A percentile compares a stretch with the other conserved stretches of the same genome.
These are phyloP conservation scores for Sandelia bainsii DNA, from an alignment of 2,797 vertebrate species.

Conservation along the genomic window DNA sequence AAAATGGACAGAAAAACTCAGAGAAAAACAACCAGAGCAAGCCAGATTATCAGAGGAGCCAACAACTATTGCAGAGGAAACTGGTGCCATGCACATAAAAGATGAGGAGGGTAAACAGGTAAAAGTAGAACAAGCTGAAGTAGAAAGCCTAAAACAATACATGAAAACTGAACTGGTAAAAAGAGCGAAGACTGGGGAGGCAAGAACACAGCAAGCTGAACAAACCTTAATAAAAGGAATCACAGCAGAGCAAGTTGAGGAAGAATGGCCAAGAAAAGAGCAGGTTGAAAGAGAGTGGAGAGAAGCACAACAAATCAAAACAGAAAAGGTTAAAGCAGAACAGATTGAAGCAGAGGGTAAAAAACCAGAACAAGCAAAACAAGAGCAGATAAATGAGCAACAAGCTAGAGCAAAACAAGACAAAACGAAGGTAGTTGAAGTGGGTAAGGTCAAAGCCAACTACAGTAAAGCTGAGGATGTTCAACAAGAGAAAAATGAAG, in stretches of 20 bases:
- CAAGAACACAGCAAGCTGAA: constrained; percentile 46
- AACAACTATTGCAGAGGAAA: constrained; percentile 46
- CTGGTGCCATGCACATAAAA: constrained; percentile 31
- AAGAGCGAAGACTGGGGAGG: constrained; percentile 18
- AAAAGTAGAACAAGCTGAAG: constrained; percentile 50
- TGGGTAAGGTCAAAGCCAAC: constrained; percentile 35
- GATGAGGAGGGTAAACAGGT: constrained; percentile 44
- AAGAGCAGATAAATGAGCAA: constrained; percentile 26
- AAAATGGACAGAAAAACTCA: constrained; percentile 19
- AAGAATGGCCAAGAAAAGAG: constrained; percentile 27
- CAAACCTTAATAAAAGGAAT: constrained; percentile 26
- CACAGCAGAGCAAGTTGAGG: constrained; percentile 46
- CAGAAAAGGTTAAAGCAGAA: constrained; percentile 41
- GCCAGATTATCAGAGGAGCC: constrained; percentile 37
- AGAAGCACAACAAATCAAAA: constrained; percentile 30
- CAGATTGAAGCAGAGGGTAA: constrained; percentile 25
- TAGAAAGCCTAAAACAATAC: constrained; percentile 56
- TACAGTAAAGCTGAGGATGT: constrained; percentile 19
- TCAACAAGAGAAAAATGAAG: constrained; percentile 23
- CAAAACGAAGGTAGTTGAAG: constrained; percentile 15
- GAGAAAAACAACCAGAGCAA: constrained; percentile 47
- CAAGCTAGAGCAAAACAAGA: constrained; percentile 35
- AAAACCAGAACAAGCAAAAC: constrained; percentile 26
- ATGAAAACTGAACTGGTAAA: constrained; percentile 54
- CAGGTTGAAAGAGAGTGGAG: constrained; percentile 22